Evolutionary conservation across 2,888 invertebrate genomes (phyloP).

Genomic region (Amblyjoppa proteus): DNA sequence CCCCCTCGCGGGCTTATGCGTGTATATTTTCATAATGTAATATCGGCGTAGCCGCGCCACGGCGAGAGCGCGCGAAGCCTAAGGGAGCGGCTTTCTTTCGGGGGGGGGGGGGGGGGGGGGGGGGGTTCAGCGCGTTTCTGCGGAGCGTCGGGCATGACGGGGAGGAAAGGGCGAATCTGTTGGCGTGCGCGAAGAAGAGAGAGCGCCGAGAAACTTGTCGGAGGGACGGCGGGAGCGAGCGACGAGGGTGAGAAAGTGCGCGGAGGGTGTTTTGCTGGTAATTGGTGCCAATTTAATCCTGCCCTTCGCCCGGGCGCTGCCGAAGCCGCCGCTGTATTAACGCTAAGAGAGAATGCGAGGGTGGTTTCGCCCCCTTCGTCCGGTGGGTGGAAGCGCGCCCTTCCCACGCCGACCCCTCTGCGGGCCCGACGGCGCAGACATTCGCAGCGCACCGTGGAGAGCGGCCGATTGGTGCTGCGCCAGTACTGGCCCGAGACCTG

Average conservation of each 20-base stretch:
- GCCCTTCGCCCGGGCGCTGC: conserved; percentile 85
- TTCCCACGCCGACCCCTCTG: conserved; percentile 71
- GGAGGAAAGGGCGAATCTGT: conserved; percentile 1
- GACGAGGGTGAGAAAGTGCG: conserved; percentile 79
- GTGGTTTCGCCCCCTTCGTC: conserved; percentile 63
- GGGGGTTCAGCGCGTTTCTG: neutral
- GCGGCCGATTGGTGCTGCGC: conserved; percentile 51
- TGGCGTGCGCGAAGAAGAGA: conserved; percentile 31
- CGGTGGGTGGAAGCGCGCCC: conserved; percentile 65
- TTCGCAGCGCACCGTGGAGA: conserved; percentile 31
- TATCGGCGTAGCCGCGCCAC: conserved; percentile 75
- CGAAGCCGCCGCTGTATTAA: conserved; percentile 77
- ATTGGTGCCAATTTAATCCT: conserved; percentile 89
- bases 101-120: conserved; percentile 10
- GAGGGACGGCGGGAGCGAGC: conserved; percentile 8
- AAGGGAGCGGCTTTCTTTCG: conserved; percentile 73
- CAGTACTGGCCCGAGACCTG: conserved; percentile 20
- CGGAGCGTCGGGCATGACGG: conserved; percentile 29
- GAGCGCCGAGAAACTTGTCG: conserved; percentile 6
- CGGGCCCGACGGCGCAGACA: conserved; percentile 58
- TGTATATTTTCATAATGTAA: conserved; percentile 81
- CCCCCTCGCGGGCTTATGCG: conserved; percentile 33
- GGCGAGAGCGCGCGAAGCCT: conserved; percentile 34
- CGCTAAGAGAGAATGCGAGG: conserved; percentile 77
- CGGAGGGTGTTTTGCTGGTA: conserved; percentile 87